Percentiles rank a stretch among this genome's conserved stretches.
These are phyloP conservation scores for Macrocentrus cingulum DNA, from an alignment of 1,140 invertebrate species.

Conservation along the genomic window DNA sequence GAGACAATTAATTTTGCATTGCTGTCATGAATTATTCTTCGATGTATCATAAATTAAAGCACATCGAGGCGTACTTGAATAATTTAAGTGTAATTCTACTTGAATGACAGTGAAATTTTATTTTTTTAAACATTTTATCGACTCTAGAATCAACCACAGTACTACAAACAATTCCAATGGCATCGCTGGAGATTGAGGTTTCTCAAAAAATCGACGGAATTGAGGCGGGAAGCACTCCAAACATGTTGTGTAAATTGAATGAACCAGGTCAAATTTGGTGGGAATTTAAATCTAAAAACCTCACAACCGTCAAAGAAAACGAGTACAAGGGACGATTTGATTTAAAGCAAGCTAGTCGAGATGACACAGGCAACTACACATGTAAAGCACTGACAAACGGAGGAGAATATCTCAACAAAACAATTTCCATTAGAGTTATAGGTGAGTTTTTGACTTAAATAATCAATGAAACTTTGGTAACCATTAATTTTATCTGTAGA, in stretches of 20 bases:
- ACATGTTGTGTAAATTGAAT: constrained; percentile 42
- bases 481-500: constrained; percentile 42
- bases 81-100: not conserved
- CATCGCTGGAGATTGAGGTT: constrained; percentile 39
- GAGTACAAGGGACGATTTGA: constrained; percentile 48
- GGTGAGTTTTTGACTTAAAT: constrained; percentile 38
- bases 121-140: constrained; percentile 34
- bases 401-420: constrained; percentile 45
- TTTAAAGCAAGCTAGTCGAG: constrained; percentile 56
- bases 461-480: constrained; percentile 3
- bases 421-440: constrained; percentile 50
- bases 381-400: constrained; percentile 53
- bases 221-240: constrained; percentile 54
- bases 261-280: constrained; percentile 49
- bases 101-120: not conserved
- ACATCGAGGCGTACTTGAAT: too few species aligned
- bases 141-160: constrained; percentile 34
- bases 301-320: constrained; percentile 50
- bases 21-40: too few species aligned
- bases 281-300: constrained; percentile 44
- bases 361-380: constrained; percentile 62
- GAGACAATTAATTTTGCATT: too few species aligned
- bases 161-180: constrained; percentile 23
- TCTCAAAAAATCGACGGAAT: constrained; percentile 50
- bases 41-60: too few species aligned